These are phyloP conservation scores for Atlantisia rogersi DNA, from an alignment of 2,113 vertebrate genomes.

Conservation along the genomic window DNA sequence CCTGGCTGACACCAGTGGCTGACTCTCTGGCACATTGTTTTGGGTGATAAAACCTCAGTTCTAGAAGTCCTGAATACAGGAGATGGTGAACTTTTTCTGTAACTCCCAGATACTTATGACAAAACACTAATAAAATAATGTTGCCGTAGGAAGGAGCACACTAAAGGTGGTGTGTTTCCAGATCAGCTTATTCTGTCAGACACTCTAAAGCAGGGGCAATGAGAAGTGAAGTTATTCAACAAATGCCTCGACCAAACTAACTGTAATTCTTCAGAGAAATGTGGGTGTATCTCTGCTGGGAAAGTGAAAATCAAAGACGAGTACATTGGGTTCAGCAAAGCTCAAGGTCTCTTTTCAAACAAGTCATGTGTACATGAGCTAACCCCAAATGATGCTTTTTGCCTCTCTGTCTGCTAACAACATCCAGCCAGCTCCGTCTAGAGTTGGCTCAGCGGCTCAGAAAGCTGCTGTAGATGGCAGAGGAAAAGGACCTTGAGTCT, in stretches of 20 bases:
- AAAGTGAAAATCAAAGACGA: not conserved
- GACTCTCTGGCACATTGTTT: not conserved
- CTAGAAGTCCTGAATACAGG: not conserved
- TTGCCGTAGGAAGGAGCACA: not conserved
- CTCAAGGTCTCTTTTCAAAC: not conserved
- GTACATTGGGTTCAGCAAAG: not conserved
- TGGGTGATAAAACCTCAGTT: not conserved
- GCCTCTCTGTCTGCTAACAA: not conserved
- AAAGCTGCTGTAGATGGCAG: not conserved
- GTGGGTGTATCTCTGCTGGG: constrained; percentile 20
- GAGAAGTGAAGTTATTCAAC: not conserved
- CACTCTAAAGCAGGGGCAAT: not conserved
- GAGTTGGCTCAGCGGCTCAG: not conserved
- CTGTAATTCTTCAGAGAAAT: not conserved
- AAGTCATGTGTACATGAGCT: not conserved
- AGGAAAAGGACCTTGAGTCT: rapidly evolving
- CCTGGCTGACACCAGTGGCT: not conserved
- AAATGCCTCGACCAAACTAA: not conserved
- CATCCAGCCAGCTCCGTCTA: not conserved
- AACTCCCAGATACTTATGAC: not conserved
- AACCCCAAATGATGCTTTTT: not conserved
- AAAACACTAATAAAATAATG: not conserved
- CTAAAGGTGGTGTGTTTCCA: not conserved
- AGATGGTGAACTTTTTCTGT: not conserved
- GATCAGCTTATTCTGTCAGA: not conserved